Evolutionary conservation across 2,797 vertebrate genomes (phyloP), one percentile per base, ranked within the genome.

Genomic region (Streptopelia turtur): DNA sequence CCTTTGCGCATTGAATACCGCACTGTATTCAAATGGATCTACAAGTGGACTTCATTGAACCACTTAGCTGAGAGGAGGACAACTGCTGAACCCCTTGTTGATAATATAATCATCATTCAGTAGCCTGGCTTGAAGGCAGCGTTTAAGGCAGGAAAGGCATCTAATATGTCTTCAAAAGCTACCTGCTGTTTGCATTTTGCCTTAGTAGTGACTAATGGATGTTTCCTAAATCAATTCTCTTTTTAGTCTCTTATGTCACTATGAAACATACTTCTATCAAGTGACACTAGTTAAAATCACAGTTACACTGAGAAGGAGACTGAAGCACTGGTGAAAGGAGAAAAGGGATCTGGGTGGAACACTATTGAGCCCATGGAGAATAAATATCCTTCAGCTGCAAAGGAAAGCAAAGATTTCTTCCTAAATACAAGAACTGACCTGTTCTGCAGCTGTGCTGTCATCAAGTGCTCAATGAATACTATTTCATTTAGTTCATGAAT

Each of bases 401-500:
- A 1, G 2, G 66, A 87, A 93, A 93, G 63, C 41, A 77, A 86
- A 71, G 77, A 17, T 90, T 69, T 85, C 74, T 53, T 92, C 83
- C 43, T 64, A 76, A 88, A 57, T 35, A 28, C 16, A 47, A 53
- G 74, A 87, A 82, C 49, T 93, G 85, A 93, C 75, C 95, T 79
- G 61, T 94, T 95, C 68, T 89, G 83, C 74, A 43, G 27, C 47
- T 92, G 47, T 80, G 75, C 83, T 92, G 25, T 91, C 72, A 81
- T 93, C 76, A 79, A 15, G 39, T 89, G 75, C 75, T 95, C 71
- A 68, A 15, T 39, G 79, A 93, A 82, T 84, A n/a, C 5, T 28
- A 60, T 90, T 91, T 95, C 80, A 82, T 93, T 91, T 82, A 81
- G 37, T 91, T 95, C 91, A 93, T 96, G 77, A 95, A 96, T 96